A percentile compares a stretch with the other conserved stretches of the same genome.
These are phyloP conservation scores for Callithrix jacchus DNA, from an alignment of 2,113 vertebrate genomes.

Conservation along the genomic window DNA sequence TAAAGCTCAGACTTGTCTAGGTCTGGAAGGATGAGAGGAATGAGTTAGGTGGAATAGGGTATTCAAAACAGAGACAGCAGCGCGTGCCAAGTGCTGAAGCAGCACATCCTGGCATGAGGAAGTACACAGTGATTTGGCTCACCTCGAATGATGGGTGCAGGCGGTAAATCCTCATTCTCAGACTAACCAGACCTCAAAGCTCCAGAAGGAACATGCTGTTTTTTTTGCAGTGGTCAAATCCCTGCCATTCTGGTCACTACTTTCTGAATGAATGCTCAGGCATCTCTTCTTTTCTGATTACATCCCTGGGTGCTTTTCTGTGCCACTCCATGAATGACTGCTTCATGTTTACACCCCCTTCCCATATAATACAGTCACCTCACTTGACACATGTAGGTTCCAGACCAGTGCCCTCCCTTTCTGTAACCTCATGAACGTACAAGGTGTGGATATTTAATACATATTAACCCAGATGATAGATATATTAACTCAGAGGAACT, in stretches of 20 bases:
- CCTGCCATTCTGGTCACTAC: background rate
- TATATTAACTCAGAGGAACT: background rate
- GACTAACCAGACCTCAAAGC: background rate
- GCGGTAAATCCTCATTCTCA: fast-evolving
- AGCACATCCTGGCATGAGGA: fast-evolving
- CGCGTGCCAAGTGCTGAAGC: background rate
- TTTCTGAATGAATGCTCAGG: background rate
- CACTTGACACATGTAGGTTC: background rate
- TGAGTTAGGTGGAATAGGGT: background rate
- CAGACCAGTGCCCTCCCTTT: background rate
- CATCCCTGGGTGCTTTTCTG: background rate
- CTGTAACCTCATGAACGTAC: background rate
- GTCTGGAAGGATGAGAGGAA: background rate
- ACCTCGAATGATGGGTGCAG: fast-evolving
- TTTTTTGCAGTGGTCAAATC: too few species aligned
- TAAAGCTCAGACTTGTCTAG: background rate
- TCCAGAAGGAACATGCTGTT: background rate
- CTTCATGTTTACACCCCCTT: background rate
- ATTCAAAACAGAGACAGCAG: background rate
- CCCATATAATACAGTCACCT: background rate
- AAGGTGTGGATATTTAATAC: background rate
- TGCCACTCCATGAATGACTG: background rate
- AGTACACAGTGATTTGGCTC: fast-evolving
- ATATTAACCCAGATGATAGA: background rate
- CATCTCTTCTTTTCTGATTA: background rate